Conservation (phyloP, 2,797 vertebrate genomes). For the Ambastaia sidthimunki region DNA sequence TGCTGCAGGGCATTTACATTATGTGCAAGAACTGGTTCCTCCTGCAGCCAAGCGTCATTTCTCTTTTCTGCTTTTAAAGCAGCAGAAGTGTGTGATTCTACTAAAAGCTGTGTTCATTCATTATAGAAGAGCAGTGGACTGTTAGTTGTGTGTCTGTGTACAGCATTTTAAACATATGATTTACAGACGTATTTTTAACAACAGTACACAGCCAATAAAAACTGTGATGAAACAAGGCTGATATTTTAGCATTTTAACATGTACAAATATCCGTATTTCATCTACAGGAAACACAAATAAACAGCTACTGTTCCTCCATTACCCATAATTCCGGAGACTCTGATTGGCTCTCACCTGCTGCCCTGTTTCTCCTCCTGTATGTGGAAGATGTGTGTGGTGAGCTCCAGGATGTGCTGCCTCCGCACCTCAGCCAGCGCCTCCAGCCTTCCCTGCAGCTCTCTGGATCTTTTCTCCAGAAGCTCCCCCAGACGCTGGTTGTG, state of each 20-base stretch:
- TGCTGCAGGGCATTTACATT: neutral
- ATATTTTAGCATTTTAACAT: no score
- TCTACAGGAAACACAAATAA: no score
- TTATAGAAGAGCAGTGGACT: no score
- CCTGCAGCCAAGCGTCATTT: neutral
- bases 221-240: no score
- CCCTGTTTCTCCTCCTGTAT: conserved; percentile 90
- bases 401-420: conserved; percentile 85
- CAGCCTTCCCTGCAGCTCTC: conserved; percentile 81
- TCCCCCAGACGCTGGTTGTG: conserved; percentile 89
- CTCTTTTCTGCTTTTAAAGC: no score
- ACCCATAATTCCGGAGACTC: neutral
- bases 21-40: neutral
- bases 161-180: no score
- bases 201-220: no score
- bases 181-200: no score
- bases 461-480: conserved; percentile 82
- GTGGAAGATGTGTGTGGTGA: conserved; percentile 89
- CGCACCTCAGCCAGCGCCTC: conserved; percentile 83
- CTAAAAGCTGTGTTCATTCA: no score
- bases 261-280: no score
- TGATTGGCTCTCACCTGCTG: conserved; percentile 78
- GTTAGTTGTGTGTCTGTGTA: no score
- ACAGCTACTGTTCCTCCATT: neutral
- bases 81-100: no score